Evolutionary conservation across 2,113 vertebrate genomes (phyloP).

Genomic region (Bubalus kerabau): DNA sequence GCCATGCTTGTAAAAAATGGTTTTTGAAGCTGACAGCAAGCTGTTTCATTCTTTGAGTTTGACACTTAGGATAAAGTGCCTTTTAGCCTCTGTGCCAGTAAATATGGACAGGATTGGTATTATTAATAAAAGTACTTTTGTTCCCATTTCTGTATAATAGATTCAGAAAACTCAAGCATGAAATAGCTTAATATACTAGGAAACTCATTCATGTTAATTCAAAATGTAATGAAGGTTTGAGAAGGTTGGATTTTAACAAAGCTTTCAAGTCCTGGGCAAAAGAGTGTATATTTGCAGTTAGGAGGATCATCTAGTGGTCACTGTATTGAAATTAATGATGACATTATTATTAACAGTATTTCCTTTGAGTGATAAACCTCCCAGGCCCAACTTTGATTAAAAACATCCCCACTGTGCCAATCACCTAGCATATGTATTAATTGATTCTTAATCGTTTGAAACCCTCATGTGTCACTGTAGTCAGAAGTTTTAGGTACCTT

Average conservation of each 20-base stretch:
- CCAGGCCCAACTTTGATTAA: not conserved
- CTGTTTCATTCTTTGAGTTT: constrained; percentile 49
- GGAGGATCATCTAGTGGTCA: not conserved
- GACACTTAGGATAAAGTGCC: constrained; percentile 22
- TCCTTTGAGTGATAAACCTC: not conserved
- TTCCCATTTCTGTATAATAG: not conserved
- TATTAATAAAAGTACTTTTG: not conserved
- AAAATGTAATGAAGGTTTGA: not conserved
- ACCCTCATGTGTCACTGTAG: not conserved
- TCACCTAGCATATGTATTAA: not conserved
- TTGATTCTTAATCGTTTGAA: not conserved
- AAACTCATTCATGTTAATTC: not conserved
- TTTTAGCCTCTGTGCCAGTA: not conserved
- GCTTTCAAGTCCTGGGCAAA: not conserved
- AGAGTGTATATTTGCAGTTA: not conserved
- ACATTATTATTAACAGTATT: not conserved
- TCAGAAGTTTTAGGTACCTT: not conserved
- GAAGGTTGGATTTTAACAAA: not conserved
- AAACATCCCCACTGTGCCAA: not conserved
- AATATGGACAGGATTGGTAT: not conserved
- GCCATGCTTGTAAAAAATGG: constrained; percentile 47
- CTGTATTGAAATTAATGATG: not conserved
- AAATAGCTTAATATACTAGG: not conserved
- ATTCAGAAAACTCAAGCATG: not conserved
- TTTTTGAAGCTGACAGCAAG: constrained; percentile 46